These are phyloP conservation scores for Saguinus midas DNA, from an alignment of 2,113 vertebrate species.

Conservation along the genomic window DNA sequence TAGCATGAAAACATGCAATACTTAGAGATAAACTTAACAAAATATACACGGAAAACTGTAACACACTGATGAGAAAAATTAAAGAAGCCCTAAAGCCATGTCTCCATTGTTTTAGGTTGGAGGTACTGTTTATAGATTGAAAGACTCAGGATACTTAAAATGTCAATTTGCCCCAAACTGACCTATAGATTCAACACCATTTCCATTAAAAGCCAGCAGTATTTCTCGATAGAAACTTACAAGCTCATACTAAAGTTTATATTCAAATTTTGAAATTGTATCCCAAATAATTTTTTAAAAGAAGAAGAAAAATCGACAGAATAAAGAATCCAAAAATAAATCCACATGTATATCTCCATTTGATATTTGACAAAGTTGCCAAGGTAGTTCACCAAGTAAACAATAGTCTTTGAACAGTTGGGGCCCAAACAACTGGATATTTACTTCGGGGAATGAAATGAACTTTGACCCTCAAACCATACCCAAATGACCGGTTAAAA, in stretches of 20 bases:
- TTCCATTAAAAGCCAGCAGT: background rate
- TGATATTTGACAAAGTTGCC: background rate
- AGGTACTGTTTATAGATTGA: background rate
- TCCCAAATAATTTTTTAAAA: background rate
- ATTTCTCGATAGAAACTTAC: background rate
- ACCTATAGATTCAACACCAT: background rate
- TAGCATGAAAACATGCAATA: background rate
- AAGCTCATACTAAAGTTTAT: background rate
- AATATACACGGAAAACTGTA: background rate
- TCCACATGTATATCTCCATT: background rate
- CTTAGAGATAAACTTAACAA: background rate
- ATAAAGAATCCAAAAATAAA: background rate
- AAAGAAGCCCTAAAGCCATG: background rate
- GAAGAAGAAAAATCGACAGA: background rate
- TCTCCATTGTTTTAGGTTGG: background rate
- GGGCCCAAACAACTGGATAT: background rate
- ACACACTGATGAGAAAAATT: background rate
- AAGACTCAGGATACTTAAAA: background rate
- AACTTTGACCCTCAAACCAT: background rate
- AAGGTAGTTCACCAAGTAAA: background rate
- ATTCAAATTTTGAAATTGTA: background rate
- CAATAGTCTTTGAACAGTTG: background rate
- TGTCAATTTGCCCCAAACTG: background rate
- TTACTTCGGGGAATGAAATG: background rate
- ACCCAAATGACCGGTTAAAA: background rate